These are phyloP conservation scores for Parnassius orleans DNA, from an alignment of 2,888 invertebrate genomes.

Conservation along the genomic window DNA sequence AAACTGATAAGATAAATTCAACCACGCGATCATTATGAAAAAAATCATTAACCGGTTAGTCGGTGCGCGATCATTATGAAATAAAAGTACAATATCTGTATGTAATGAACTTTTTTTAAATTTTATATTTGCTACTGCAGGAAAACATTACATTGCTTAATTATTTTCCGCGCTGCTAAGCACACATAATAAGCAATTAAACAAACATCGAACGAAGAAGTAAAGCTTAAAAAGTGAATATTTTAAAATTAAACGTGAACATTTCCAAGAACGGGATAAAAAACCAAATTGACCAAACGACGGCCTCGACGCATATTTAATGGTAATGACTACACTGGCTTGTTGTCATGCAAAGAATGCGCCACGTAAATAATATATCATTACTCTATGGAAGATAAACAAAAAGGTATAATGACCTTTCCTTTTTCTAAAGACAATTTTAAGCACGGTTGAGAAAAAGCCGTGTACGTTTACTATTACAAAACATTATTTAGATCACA, in stretches of 20 bases:
- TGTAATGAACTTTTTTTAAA: no score
- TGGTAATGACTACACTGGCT: conserved; percentile 60
- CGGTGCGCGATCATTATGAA: no score
- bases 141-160: conserved; percentile 10
- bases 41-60: no score
- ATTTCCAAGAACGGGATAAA: conserved; percentile 41
- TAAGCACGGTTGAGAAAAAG: conserved; percentile 6
- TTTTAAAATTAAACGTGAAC: conserved; percentile 38
- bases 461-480: no score
- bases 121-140: no score
- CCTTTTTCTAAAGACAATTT: conserved; percentile 11
- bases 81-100: no score
- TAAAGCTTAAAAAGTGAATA: conserved; percentile 24
- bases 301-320: conserved; percentile 46
- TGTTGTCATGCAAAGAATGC: conserved; percentile 61
- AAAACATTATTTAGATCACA: no score
- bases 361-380: conserved; percentile 59
- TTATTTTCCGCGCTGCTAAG: conserved; percentile 9
- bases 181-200: conserved; percentile 19
- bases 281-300: conserved; percentile 41
- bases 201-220: conserved; percentile 12
- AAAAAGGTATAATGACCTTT: conserved; percentile 30
- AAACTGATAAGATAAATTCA: no score
- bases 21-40: no score
- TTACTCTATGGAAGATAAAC: conserved; percentile 51